Percentiles rank a stretch among this genome's conserved stretches.
phyloP scores from a whole-genome alignment of 2,888 invertebrate genomes.

The Macaria liturata region DNA sequence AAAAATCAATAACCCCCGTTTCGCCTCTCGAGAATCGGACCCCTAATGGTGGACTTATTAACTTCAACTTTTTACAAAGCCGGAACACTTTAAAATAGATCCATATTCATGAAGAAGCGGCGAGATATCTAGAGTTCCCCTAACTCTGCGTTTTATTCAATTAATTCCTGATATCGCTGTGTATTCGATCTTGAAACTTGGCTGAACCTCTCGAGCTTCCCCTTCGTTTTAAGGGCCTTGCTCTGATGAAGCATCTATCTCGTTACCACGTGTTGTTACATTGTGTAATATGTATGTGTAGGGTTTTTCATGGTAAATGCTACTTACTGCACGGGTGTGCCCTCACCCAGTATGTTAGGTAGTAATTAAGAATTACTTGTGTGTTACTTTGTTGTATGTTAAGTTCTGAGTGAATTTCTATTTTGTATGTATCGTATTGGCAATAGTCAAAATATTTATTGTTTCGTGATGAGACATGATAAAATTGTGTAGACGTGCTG shows the following conservation, averaged over 20 bases:
- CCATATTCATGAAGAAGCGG: conserved; percentile 71
- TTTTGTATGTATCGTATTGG: no score
- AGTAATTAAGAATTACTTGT: no score
- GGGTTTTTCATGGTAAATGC: no score
- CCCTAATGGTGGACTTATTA: conserved; percentile 60
- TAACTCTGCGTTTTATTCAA: conserved; percentile 73
- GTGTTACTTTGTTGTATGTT: no score
- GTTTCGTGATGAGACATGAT: no score
- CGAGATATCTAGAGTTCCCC: conserved; percentile 42
- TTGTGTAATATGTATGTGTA: no score
- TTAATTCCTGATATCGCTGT: conserved; percentile 65
- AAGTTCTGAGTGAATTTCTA: no score
- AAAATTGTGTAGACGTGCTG: no score
- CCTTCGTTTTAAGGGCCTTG: conserved; percentile 3
- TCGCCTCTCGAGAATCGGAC: conserved; percentile 30
- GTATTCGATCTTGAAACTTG: conserved; percentile 44
- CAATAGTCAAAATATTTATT: no score
- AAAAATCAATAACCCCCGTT: conserved; percentile 19
- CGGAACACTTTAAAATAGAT: conserved; percentile 59
- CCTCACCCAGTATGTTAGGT: no score
- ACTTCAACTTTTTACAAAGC: conserved; percentile 63
- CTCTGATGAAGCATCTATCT: not conserved
- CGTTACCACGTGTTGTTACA: no score
- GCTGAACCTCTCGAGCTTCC: conserved; percentile 7
- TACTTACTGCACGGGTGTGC: no score